A percentile compares a stretch with the other conserved stretches of the same genome.
phyloP scores from a whole-genome alignment of 37 sponge, comb jelly and placozoan species.

The Cladorhizidae sp. region DNA sequence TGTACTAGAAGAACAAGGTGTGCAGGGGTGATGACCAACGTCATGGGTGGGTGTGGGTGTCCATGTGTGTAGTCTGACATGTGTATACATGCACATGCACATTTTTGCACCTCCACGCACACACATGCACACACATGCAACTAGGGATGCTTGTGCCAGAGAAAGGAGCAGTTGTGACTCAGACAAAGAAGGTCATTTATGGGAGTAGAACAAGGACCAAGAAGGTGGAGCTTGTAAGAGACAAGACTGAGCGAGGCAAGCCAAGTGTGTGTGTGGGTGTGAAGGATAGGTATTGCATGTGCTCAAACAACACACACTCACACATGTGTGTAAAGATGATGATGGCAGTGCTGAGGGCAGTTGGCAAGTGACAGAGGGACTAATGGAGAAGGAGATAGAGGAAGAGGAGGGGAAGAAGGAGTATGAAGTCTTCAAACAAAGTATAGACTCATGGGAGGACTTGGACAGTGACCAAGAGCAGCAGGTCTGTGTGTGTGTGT shows the following conservation, averaged over 20 bases:
- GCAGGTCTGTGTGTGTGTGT: constrained; percentile 20
- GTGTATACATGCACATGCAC: too few relatives aligned
- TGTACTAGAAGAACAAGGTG: constrained; percentile 78
- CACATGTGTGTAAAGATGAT: neutral
- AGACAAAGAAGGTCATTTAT: constrained; percentile 62
- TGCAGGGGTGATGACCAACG: too few relatives aligned
- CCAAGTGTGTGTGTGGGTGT: neutral
- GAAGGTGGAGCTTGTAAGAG: constrained; percentile 7
- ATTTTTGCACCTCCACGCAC: too few relatives aligned
- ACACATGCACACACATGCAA: too few relatives aligned
- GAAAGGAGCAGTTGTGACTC: constrained; percentile 4
- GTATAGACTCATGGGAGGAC: constrained; percentile 12
- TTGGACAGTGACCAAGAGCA: constrained; percentile 26
- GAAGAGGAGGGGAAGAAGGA: constrained; percentile 36
- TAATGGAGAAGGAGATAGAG: neutral
- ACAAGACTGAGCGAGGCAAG: too few relatives aligned
- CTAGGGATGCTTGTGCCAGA: constrained; percentile 47
- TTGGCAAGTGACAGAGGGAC: too few relatives aligned
- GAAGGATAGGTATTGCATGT: neutral
- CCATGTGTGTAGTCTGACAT: too few relatives aligned
- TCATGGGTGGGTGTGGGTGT: too few relatives aligned
- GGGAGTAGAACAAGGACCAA: constrained; percentile 46
- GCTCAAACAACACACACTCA: neutral
- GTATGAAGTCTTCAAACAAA: constrained; percentile 42
- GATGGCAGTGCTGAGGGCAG: neutral